Evolutionary conservation across 2,888 invertebrate genomes (phyloP), one percentile per base, ranked within the genome.

Genomic region (Thumatha senex): DNA sequence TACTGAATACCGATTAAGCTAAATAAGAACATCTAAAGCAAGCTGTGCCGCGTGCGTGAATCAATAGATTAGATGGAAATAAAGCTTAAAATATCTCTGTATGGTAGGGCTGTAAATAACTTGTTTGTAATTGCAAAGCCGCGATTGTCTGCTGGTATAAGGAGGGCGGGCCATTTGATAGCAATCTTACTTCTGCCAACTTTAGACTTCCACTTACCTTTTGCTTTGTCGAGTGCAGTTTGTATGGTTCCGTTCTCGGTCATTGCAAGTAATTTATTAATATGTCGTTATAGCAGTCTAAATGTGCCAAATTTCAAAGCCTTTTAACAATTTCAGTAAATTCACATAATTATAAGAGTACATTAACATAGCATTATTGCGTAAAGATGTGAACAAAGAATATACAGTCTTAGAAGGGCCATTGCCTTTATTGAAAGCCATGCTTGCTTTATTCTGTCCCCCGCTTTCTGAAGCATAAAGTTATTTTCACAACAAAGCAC

Each of bases 401-500:
- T 74, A 76, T 70, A 71, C 73, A 80, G 74, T 83, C 76, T 75
- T 74, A 78, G 77, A 83, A 77, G 78, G 77, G 68, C 84, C 82
- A 87, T 87, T 85, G 83, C 84, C 79, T 82, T 82, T 87, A 88
- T 88, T 84, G 88, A 87, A 86, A 84, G 82, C 82, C 69, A 70
- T 78, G 77, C 78, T 74, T 81, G 83, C 82, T 82, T 78, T 80
- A 78, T 80, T 72, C 80, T 81, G 81, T 84, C 82, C 80, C 68
- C 82, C 79, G 83, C 80, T 76, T 82, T 84, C 80, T 79, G 84
- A 82, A 78, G 86, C 85, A 89, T 85, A 86, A 89, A 84, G 89
- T 86, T 90, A 90, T 91, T 86, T 86, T 86, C 89, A 85, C 89
- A 89, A 90, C 90, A 91, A 90, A 88, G 89, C 86, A 79, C 69